A percentile compares a stretch with the other conserved stretches of the same genome.
Evolutionary conservation across 2,113 vertebrate genomes (phyloP).

Genomic region (Geothlypis trichas): DNA sequence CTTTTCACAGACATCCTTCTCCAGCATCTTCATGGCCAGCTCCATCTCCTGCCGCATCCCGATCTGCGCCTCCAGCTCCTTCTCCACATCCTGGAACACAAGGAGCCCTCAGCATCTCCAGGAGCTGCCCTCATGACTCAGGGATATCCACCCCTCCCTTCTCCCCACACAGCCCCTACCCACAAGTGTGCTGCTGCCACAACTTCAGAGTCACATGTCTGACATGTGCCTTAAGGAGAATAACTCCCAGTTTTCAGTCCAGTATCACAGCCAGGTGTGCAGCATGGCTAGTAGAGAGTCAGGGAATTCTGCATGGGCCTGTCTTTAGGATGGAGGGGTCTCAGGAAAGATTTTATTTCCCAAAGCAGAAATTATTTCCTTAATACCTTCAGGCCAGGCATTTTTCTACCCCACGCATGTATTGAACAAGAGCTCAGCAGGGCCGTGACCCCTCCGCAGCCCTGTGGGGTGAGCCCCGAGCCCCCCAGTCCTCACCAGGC

Average conservation of each 20-base stretch:
- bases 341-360: neutral
- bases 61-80: slow-evolving; percentile 95
- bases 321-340: neutral
- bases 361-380: neutral
- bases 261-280: neutral
- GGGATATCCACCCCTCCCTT: neutral
- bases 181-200: accelerated
- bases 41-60: slow-evolving; percentile 99
- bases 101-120: neutral
- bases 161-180: accelerated
- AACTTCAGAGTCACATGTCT: neutral
- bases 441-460: neutral
- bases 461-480: neutral
- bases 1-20: slow-evolving; percentile 97
- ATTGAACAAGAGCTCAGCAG: accelerated
- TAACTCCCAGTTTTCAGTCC: neutral
- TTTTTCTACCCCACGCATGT: neutral
- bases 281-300: neutral
- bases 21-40: slow-evolving; percentile 98
- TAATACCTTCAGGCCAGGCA: neutral
- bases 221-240: neutral
- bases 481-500: slow-evolving; percentile 80
- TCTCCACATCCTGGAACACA: slow-evolving; percentile 89
- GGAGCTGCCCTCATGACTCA: neutral
- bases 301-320: accelerated